Percentiles rank a stretch among this genome's conserved stretches.
phyloP scores from a whole-genome alignment of 2,797 vertebrate genomes.

The Hemitrygon akajei region DNA sequence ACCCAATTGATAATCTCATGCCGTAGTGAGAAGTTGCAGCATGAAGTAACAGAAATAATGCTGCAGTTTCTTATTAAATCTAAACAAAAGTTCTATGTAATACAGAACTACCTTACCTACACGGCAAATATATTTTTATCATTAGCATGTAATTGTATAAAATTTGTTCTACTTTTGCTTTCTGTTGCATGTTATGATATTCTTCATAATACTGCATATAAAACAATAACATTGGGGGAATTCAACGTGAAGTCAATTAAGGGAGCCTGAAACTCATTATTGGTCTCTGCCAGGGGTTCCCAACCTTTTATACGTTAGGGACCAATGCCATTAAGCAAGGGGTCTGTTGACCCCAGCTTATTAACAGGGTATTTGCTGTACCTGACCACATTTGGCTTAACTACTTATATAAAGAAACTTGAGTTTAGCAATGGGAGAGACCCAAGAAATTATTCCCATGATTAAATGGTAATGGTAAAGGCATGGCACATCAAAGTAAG shows the following conservation, averaged over 20 bases:
- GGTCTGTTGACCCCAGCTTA: too few relatives aligned
- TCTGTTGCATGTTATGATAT: not conserved
- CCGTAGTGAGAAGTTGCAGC: not conserved
- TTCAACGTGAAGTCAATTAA: not conserved
- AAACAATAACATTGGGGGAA: too few relatives aligned
- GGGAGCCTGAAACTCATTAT: not conserved
- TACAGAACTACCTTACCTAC: not conserved
- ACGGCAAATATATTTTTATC: not conserved
- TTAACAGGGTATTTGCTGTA: too few relatives aligned
- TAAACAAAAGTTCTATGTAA: not conserved
- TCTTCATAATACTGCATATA: not conserved
- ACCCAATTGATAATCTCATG: not conserved
- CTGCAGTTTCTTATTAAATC: not conserved
- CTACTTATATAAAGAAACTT: not conserved
- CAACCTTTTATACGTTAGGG: too few relatives aligned
- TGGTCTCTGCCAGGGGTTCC: too few relatives aligned
- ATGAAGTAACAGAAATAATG: not conserved
- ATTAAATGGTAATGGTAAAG: not conserved
- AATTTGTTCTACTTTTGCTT: slow-evolving; percentile 12
- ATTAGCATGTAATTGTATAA: not conserved
- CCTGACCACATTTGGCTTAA: not conserved
- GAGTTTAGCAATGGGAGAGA: not conserved
- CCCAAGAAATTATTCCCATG: not conserved
- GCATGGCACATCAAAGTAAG: not conserved
- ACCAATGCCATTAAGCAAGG: too few relatives aligned